Conservation (phyloP, 2,797 vertebrate species). For the Potorous gilbertii region DNA sequence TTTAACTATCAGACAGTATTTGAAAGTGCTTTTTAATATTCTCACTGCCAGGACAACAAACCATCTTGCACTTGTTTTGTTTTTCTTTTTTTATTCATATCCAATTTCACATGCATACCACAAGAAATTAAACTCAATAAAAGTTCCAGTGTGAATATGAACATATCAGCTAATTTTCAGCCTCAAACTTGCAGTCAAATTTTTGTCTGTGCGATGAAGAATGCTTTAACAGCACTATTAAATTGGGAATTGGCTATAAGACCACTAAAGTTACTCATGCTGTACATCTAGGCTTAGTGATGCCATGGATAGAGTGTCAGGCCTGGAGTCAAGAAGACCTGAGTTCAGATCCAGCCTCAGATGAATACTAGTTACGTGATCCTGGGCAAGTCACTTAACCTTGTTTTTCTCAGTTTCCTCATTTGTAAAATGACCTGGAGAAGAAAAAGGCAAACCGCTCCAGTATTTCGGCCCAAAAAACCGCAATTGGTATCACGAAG, state of each 20-base stretch:
- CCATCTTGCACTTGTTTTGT: not conserved
- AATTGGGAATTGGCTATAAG: not conserved
- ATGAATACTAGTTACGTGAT: not conserved
- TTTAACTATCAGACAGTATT: not conserved
- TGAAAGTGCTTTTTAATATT: conserved; percentile 21
- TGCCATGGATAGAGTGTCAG: not conserved
- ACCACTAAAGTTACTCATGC: not conserved
- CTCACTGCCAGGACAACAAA: conserved; percentile 2
- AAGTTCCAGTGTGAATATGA: conserved; percentile 3
- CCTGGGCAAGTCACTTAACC: not conserved
- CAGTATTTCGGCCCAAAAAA: not conserved
- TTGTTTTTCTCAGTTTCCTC: not conserved
- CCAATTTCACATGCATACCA: not conserved
- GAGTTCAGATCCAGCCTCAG: not conserved
- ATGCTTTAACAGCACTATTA: not conserved
- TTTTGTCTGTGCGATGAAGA: not conserved
- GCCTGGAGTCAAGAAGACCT: not conserved
- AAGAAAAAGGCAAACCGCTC: not conserved
- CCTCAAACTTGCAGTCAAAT: conserved; percentile 17
- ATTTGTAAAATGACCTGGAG: not conserved
- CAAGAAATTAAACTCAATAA: conserved; percentile 7
- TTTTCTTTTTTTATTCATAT: conserved; percentile 30
- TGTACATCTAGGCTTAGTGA: not conserved
- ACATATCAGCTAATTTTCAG: not conserved
- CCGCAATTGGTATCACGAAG: not conserved